Evolutionary conservation across 2,888 invertebrate species (phyloP).

Genomic region (Scaptodrosophila latifasciaeformis): DNA sequence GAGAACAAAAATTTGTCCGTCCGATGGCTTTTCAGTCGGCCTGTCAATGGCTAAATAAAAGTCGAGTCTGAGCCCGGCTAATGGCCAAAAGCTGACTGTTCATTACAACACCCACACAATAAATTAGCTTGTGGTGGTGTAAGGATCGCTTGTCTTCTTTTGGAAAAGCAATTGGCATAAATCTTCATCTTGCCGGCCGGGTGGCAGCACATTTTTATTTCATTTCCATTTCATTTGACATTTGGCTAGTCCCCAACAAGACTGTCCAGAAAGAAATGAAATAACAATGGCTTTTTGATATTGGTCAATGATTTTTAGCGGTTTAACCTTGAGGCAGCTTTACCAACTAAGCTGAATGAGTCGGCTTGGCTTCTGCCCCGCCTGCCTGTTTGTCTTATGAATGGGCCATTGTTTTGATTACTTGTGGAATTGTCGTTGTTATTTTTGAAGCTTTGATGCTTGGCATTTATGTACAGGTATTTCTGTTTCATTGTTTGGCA

Average conservation of each 20-base stretch:
- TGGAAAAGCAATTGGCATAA: conserved; percentile 55
- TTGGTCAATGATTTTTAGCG: conserved; percentile 64
- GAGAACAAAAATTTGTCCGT: not conserved
- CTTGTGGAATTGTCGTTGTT: conserved; percentile 21
- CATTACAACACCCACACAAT: conserved; percentile 18
- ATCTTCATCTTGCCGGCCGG: conserved; percentile 45
- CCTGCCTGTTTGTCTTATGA: not conserved
- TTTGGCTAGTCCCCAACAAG: conserved; percentile 20
- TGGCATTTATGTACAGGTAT: conserved; percentile 1
- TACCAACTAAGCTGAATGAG: conserved; percentile 31
- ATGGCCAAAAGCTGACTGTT: conserved; percentile 17
- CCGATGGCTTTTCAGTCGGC: not conserved
- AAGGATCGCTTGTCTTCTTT: too few relatives aligned
- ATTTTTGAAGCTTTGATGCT: conserved; percentile 14
- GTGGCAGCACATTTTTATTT: conserved; percentile 14
- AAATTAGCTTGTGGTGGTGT: conserved; percentile 17
- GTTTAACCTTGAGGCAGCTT: conserved; percentile 52
- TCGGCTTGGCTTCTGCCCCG: conserved; percentile 12
- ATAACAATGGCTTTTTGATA: conserved; percentile 58
- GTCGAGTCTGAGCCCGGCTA: not conserved
- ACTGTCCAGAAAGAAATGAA: too few relatives aligned
- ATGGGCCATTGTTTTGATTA: conserved; percentile 3
- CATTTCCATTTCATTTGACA: conserved; percentile 27
- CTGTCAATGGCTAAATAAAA: conserved; percentile 9
- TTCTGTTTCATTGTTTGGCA: conserved; percentile 19